A percentile compares a stretch with the other conserved stretches of the same genome.
phyloP scores from a whole-genome alignment of 2,888 invertebrate genomes.

The Hyalella azteca region DNA sequence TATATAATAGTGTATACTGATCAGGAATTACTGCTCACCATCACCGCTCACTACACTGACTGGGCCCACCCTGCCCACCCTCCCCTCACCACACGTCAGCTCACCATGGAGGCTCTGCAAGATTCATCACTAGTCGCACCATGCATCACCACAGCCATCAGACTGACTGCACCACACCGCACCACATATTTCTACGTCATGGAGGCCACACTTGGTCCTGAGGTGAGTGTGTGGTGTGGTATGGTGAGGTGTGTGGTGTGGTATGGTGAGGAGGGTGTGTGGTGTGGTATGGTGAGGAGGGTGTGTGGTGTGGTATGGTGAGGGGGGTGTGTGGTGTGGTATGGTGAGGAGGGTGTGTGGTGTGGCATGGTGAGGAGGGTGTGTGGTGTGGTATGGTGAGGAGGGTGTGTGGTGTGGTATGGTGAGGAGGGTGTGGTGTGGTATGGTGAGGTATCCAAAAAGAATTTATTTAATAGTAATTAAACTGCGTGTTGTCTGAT shows the following conservation, averaged over 20 bases:
- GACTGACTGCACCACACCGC: slow-evolving; percentile 46
- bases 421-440: no score
- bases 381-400: no score
- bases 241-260: background rate
- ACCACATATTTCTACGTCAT: slow-evolving; percentile 52
- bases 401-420: no score
- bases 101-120: slow-evolving; percentile 88
- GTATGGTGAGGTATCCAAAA: no score
- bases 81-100: slow-evolving; percentile 86
- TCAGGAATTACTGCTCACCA: slow-evolving; percentile 88
- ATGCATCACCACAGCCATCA: slow-evolving; percentile 62
- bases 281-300: background rate
- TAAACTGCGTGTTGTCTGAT: no score
- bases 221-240: background rate
- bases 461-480: no score
- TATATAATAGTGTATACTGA: no score
- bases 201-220: slow-evolving; percentile 31
- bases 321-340: no score
- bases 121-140: slow-evolving; percentile 95
- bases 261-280: background rate
- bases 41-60: slow-evolving; percentile 96
- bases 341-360: no score
- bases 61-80: slow-evolving; percentile 93
- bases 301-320: background rate
- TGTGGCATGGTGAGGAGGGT: no score